Conservation (phyloP, 2,113 vertebrate genomes). For the Corythaixoides concolor region DNA sequence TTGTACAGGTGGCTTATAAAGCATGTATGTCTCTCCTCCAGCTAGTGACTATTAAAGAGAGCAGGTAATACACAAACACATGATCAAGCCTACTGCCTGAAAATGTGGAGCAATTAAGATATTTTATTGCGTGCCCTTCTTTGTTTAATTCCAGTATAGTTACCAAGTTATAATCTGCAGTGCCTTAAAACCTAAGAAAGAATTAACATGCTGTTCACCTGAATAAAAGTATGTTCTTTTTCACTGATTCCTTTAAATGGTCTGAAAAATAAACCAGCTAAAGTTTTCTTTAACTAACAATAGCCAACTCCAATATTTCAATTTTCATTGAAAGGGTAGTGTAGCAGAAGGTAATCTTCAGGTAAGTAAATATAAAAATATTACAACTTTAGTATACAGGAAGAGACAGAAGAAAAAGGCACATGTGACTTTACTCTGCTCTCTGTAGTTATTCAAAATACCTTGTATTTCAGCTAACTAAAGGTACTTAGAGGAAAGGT, state of each 20-base stretch:
- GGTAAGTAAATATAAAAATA: not conserved
- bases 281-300: not conserved
- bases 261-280: not conserved
- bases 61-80: not conserved
- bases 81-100: constrained; percentile 1
- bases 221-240: not conserved
- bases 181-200: not conserved
- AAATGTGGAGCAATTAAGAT: constrained; percentile 44
- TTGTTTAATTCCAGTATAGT: not conserved
- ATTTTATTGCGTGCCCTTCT: constrained; percentile 36
- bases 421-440: not conserved
- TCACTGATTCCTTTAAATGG: not conserved
- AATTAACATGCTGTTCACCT: not conserved
- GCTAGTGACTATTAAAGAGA: constrained; percentile 27
- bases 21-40: not conserved
- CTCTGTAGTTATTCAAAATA: not conserved
- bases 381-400: not conserved
- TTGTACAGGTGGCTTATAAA: constrained; percentile 63
- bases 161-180: constrained; percentile 9
- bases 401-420: not conserved
- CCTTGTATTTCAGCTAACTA: not conserved
- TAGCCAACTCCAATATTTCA: not conserved
- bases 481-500: not conserved
- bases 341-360: not conserved
- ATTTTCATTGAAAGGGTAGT: not conserved